Percentiles rank a stretch among this genome's conserved stretches.
phyloP scores from a whole-genome alignment of 2,888 invertebrate species.

The Monochamus alternatus region DNA sequence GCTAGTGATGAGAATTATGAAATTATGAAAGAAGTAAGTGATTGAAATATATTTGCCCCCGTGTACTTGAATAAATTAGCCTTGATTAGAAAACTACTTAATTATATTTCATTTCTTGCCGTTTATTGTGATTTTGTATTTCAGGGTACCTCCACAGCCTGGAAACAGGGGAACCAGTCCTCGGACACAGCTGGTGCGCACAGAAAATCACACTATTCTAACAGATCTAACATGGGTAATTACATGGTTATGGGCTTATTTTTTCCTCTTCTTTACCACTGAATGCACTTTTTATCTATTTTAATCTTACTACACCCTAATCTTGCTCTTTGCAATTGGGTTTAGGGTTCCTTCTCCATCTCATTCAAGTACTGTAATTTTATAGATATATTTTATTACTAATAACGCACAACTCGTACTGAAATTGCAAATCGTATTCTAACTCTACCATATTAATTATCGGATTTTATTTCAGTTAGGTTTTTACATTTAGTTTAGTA shows the following conservation, averaged over 20 bases:
- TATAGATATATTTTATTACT: too few relatives aligned
- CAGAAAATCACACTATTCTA: conserved; percentile 84
- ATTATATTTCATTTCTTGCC: too few relatives aligned
- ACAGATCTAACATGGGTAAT: conserved; percentile 77
- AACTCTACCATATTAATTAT: too few relatives aligned
- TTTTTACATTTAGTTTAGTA: too few relatives aligned
- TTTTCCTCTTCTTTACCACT: conserved; percentile 48
- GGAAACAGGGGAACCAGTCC: conserved; percentile 68
- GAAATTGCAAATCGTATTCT: too few relatives aligned
- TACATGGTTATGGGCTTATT: conserved; percentile 70
- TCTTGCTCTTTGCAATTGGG: conserved; percentile 14
- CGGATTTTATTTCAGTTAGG: too few relatives aligned
- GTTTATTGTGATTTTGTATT: conserved; percentile 39
- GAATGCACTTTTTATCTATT: conserved; percentile 45
- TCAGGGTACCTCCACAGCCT: conserved; percentile 68
- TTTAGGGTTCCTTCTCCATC: neutral
- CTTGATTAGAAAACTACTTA: too few relatives aligned
- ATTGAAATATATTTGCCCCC: neutral
- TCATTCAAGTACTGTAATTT: too few relatives aligned
- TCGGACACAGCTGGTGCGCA: conserved; percentile 77
- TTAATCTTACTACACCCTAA: conserved; percentile 53
- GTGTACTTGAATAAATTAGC: too few relatives aligned
- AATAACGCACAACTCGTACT: too few relatives aligned
- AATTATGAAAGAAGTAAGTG: conserved; percentile 76
- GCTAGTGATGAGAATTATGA: conserved; percentile 74